A percentile compares a stretch with the other conserved stretches of the same genome.
Conservation (phyloP, 2,888 invertebrate genomes). For the Minunthozetes semirufus region DNA sequence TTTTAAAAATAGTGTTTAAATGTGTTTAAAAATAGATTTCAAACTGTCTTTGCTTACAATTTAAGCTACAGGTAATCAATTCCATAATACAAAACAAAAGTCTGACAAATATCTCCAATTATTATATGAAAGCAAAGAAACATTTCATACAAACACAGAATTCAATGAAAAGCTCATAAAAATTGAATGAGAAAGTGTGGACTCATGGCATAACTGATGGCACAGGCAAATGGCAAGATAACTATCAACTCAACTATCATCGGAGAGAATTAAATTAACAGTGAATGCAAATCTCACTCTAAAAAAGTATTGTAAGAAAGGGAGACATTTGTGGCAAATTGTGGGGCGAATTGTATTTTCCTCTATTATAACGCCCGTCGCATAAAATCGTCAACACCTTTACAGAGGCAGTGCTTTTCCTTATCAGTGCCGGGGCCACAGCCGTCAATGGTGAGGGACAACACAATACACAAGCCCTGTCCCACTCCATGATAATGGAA, state of each 20-base stretch:
- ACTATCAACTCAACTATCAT: not conserved
- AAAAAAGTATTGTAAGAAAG: not conserved
- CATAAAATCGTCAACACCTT: slow-evolving; percentile 20
- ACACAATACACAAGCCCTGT: slow-evolving; percentile 3
- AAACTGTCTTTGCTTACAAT: not conserved
- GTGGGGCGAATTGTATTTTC: slow-evolving; percentile 4
- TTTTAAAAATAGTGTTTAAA: too few species aligned
- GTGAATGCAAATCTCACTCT: not conserved
- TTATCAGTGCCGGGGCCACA: not conserved
- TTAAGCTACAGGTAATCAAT: not conserved
- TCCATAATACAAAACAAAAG: too few species aligned
- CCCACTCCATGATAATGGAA: slow-evolving; percentile 1
- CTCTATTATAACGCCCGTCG: slow-evolving; percentile 12
- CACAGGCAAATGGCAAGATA: too few species aligned
- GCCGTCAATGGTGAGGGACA: not conserved
- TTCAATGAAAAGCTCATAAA: too few species aligned
- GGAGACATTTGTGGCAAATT: not conserved
- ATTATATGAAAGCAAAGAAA: too few species aligned
- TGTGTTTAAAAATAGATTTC: not conserved
- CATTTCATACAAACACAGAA: too few species aligned
- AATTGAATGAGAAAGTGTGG: too few species aligned
- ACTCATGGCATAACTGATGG: too few species aligned
- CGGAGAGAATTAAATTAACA: not conserved
- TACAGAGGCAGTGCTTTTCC: not conserved
- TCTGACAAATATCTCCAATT: too few species aligned